These are phyloP conservation scores for Hermetia illucens DNA, from an alignment of 1,140 invertebrate genomes.

Conservation along the genomic window DNA sequence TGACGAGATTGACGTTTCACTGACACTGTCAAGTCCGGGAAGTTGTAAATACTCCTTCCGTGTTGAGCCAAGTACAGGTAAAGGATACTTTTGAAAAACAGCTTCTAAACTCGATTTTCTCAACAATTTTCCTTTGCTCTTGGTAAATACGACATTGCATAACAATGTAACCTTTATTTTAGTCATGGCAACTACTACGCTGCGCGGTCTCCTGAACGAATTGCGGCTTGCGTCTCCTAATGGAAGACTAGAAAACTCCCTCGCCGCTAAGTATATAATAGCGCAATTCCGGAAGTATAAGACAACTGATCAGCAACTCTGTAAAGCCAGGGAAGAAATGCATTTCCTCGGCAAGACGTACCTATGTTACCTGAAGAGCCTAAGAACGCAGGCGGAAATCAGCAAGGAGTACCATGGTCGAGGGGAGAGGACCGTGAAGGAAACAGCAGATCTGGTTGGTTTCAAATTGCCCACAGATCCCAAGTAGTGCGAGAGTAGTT, in stretches of 20 bases:
- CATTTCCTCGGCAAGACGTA: conserved; percentile 55
- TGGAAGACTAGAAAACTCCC: conserved; percentile 28
- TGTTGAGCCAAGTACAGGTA: too few species aligned
- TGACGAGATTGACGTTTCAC: too few species aligned
- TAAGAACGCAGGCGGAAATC: conserved; percentile 52
- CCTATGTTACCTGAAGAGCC: conserved; percentile 53
- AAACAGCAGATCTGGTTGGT: conserved; percentile 69
- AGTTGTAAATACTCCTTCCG: too few species aligned
- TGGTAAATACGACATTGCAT: too few species aligned
- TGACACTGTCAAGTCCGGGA: too few species aligned
- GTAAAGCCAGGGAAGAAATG: conserved; percentile 66
- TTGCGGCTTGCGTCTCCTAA: conserved; percentile 17
- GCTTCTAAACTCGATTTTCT: too few species aligned
- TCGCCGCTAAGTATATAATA: conserved; percentile 43
- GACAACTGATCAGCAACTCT: conserved; percentile 63
- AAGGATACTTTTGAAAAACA: too few species aligned
- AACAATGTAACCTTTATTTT: conserved; percentile 8
- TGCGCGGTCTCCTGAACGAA: conserved; percentile 22
- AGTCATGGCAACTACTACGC: conserved; percentile 14
- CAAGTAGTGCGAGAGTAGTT: conserved; percentile 30
- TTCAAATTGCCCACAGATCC: conserved; percentile 75
- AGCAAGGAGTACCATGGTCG: conserved; percentile 53
- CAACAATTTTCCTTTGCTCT: too few species aligned
- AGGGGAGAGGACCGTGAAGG: conserved; percentile 56
- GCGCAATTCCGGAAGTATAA: conserved; percentile 54